phyloP scores from a whole-genome alignment of 2,888 invertebrate genomes.

The Proisotoma minuta region DNA sequence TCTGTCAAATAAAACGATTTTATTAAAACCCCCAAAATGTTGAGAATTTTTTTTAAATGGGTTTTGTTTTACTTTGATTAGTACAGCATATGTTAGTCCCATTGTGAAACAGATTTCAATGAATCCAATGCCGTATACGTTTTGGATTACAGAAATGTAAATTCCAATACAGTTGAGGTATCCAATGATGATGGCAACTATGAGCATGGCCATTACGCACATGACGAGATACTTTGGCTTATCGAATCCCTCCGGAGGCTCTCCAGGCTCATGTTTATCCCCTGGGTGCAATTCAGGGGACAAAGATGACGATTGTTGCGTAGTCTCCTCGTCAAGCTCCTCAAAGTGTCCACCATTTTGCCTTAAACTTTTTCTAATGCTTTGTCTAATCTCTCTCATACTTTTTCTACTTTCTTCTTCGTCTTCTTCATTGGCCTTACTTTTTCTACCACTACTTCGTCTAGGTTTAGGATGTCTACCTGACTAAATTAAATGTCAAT shows the following conservation, averaged over 20 bases:
- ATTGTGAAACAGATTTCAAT: slow-evolving; percentile 25
- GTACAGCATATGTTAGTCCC: slow-evolving; percentile 18
- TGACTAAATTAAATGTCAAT: no score
- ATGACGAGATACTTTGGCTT: slow-evolving; percentile 21
- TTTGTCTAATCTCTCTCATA: no score
- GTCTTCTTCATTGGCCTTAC: no score
- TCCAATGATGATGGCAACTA: slow-evolving; percentile 26
- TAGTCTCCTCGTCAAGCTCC: no score
- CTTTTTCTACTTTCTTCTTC: no score
- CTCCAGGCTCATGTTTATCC: slow-evolving; percentile 12
- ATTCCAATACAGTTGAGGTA: slow-evolving; percentile 23
- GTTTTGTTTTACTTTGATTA: slow-evolving; percentile 16
- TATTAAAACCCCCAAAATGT: neutral
- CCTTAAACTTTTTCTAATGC: no score
- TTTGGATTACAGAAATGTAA: slow-evolving; percentile 19
- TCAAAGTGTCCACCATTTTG: no score
- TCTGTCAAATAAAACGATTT: slow-evolving; percentile 5
- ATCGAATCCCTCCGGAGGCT: slow-evolving; percentile 26
- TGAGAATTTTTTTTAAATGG: neutral
- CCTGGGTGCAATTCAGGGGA: no score
- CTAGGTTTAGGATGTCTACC: neutral
- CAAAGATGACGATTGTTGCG: no score
- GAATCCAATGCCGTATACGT: slow-evolving; percentile 30
- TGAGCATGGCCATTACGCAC: slow-evolving; percentile 12
- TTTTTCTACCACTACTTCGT: neutral